Base-by-base conservation (phyloP, 2,113 vertebrate genomes). In the Prochilodus magdalenae region DNA sequence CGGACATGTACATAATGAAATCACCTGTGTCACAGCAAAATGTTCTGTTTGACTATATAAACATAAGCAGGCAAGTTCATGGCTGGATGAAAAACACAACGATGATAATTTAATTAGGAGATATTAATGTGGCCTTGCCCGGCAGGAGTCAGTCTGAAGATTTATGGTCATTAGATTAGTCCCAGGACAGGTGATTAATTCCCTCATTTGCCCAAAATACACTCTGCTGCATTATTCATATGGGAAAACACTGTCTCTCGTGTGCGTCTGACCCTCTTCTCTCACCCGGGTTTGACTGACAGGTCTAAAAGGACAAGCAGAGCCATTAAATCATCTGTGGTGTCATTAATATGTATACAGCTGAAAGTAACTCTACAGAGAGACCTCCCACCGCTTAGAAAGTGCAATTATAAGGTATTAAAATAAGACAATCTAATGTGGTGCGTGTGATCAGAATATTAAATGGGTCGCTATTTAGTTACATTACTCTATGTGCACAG, bases 251-350 rank as follows among this genome's bases (percentile, higher is more conserved):
- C 27, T 53, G n/a, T 73, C 51, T 10, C 63, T 85, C 33, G 33
- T 59, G 60, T 40, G 70, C 14, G 36, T 75, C 47, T 10, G 26
- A 51, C 55, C 24, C 18, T 59, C 33, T 55, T 18, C 53, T 79
- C 40, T 79, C 18, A 80, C 36, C 47, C 15, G 0, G 47, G 13
- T 75, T 63, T 85, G 80, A 85, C 18, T 82, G 84, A 75, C 75
- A 24, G 27, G 5, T 79, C 55, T 15, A 49, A 66, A 12, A 10
- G 15, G 49, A 62, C 66, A 78, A 75, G 30, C 14, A 67, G 22
- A 73, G 33, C 53, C 26, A 55, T 84, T 36, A 71, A 66, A 67
- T 57, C 65, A 66, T 78, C 8, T 11, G 60, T 66, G 27, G 36
- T 72, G 51, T 62, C 70, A 55, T 26, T 66, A 74, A 78, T 69